A percentile compares a stretch with the other conserved stretches of the same genome.
Conservation (phyloP, 2,888 invertebrate genomes). For the Thymelicus acteon region DNA sequence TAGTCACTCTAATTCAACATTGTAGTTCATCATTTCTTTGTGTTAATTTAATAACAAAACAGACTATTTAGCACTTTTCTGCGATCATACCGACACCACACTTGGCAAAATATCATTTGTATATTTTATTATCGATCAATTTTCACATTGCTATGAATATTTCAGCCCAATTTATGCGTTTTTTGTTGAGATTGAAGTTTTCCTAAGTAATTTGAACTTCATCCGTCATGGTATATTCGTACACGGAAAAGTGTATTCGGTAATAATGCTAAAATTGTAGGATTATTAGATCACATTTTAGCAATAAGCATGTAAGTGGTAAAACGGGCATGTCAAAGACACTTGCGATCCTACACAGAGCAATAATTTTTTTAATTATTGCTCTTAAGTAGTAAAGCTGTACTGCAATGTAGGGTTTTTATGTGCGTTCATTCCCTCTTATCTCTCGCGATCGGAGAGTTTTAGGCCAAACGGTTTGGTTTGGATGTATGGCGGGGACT, state of each 20-base stretch:
- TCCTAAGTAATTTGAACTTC: constrained; percentile 51
- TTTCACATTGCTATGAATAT: not conserved
- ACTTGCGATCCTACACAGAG: not conserved
- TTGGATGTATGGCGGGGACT: no score
- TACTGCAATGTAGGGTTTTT: no score
- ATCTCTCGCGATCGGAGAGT: no score
- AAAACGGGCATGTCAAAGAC: not conserved
- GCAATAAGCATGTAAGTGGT: not conserved
- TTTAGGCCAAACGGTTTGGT: no score
- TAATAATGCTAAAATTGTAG: constrained; percentile 18
- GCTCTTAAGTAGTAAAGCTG: no score
- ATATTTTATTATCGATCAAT: not conserved
- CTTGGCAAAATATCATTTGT: constrained; percentile 12
- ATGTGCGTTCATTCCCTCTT: no score
- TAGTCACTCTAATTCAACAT: no score
- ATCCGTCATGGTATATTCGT: constrained; percentile 51
- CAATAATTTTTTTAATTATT: no score
- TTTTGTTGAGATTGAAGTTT: constrained; percentile 45
- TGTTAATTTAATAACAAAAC: no score
- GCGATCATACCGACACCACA: not conserved
- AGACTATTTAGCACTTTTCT: constrained; percentile 1
- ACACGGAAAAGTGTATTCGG: constrained; percentile 46
- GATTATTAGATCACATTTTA: constrained; percentile 19
- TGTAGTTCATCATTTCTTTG: no score
- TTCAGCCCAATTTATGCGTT: constrained; percentile 18